Base-by-base conservation (phyloP, 2,797 vertebrate species). In the Peromyscus attwateri region DNA sequence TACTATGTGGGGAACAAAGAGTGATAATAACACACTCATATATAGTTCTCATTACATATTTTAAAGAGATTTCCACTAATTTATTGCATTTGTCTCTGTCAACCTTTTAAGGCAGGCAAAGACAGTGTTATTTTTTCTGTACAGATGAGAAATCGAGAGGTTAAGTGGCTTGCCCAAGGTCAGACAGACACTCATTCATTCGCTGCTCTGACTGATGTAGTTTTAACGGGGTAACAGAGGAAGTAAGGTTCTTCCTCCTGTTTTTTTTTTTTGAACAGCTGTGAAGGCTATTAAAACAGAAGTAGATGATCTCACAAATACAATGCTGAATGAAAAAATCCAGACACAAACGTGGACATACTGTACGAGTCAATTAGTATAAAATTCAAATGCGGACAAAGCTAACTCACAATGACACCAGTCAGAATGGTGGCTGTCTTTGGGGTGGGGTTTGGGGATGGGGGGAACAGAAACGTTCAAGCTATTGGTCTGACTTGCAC, bases 151-250 rank as follows among this genome's bases (percentile, higher is more conserved):
- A 96, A 95, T 89, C 43, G 80, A 91, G 89, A 95, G 97, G 97
- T 97, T 97, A 97, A 97, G 97, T 97, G 95, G 95, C 89, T 97
- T 79, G 94, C 83, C 96, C 96, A 95, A 95, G 97, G 97, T 98
- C 96, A 95, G 95, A 94, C 87, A 95, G 89, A 49, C 95, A n/a
- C 90, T 92, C 89, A 94, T 95, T 97, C 95, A 95, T 95, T 92
- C 77, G 29, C 64, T 94, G 94, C 57, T 89, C 79, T 95, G 94
- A 97, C 64, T 95, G 95, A 97, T 96, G 89, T 16, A 46, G 87
- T 89, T 97, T 97, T 94, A 95, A 95, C 60, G 0, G 95, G 79
- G 79, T 73, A 79, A 68, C 89, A 57, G 92, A 95, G 92, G 96
- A 97, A 98, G 97, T 89, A 27, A 93, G 89, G 23, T 64, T 81